phyloP scores from a whole-genome alignment of 2,888 invertebrate genomes.

The Polydrusus cervinus region DNA sequence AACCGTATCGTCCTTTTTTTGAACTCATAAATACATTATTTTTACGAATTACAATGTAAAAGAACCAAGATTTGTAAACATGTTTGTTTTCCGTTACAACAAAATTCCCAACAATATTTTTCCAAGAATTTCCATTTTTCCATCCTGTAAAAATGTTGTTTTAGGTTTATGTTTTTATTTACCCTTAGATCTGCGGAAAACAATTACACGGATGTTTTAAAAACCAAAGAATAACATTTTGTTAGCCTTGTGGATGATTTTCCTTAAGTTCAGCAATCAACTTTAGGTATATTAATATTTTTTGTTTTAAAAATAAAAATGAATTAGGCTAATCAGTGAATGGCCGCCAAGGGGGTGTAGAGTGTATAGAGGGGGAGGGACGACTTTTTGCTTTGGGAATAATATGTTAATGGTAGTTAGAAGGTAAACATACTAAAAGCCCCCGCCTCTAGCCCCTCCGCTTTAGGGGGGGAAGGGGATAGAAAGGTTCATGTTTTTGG shows the following conservation, averaged over 20 bases:
- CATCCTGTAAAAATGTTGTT: slow-evolving; percentile 25
- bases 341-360: too few species aligned
- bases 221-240: slow-evolving; percentile 21
- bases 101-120: slow-evolving; percentile 5
- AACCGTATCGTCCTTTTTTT: background rate
- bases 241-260: slow-evolving; percentile 1
- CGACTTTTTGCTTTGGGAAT: too few species aligned
- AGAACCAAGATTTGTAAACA: slow-evolving; percentile 4
- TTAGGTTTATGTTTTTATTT: slow-evolving; percentile 32
- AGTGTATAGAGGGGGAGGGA: too few species aligned
- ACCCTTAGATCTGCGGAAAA: slow-evolving; percentile 10
- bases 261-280: slow-evolving; percentile 8
- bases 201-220: slow-evolving; percentile 19
- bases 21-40: background rate
- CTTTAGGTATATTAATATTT: background rate
- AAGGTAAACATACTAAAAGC: too few species aligned
- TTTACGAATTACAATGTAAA: background rate
- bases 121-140: slow-evolving; percentile 29
- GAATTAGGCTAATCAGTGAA: too few species aligned
- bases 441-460: too few species aligned
- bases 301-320: background rate
- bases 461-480: too few species aligned
- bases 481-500: too few species aligned
- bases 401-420: too few species aligned
- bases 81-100: slow-evolving; percentile 13